Evolutionary conservation across 1,140 invertebrate genomes (phyloP).

Genomic region (Drosophila nebulosa): DNA sequence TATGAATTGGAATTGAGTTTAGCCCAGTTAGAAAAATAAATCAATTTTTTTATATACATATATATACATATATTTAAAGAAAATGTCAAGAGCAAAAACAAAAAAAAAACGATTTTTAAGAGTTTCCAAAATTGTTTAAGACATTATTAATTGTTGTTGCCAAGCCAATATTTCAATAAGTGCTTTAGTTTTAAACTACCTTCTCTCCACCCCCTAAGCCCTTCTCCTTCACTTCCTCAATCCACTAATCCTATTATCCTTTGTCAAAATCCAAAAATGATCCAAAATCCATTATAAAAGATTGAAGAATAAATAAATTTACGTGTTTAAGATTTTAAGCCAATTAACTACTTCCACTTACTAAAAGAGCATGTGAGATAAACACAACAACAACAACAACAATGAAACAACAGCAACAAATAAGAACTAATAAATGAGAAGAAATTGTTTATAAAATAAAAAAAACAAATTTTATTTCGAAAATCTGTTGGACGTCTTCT

Average conservation of each 20-base stretch:
- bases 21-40: slow-evolving; percentile 48
- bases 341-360: slow-evolving; percentile 52
- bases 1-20: background rate
- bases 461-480: slow-evolving; percentile 68
- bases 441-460: slow-evolving; percentile 59
- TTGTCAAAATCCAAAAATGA: background rate
- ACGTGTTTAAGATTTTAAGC: slow-evolving; percentile 51
- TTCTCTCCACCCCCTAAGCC: slow-evolving; percentile 21
- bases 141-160: slow-evolving; percentile 32
- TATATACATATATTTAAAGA: slow-evolving; percentile 43
- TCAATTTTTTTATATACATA: slow-evolving; percentile 44
- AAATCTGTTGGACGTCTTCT: slow-evolving; percentile 61
- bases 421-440: slow-evolving; percentile 1
- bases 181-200: slow-evolving; percentile 53
- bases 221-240: slow-evolving; percentile 11
- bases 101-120: slow-evolving; percentile 29
- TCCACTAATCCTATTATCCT: no score
- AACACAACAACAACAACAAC: background rate
- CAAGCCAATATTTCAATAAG: slow-evolving; percentile 62
- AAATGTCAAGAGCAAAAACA: slow-evolving; percentile 5
- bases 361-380: background rate
- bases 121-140: slow-evolving; percentile 45
- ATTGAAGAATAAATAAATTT: slow-evolving; percentile 29
- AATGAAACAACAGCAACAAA: background rate
- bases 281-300: background rate